Percentiles rank a stretch among this genome's conserved stretches.
phyloP scores from a whole-genome alignment of 2,888 invertebrate species.

The Miltochrista miniata region DNA sequence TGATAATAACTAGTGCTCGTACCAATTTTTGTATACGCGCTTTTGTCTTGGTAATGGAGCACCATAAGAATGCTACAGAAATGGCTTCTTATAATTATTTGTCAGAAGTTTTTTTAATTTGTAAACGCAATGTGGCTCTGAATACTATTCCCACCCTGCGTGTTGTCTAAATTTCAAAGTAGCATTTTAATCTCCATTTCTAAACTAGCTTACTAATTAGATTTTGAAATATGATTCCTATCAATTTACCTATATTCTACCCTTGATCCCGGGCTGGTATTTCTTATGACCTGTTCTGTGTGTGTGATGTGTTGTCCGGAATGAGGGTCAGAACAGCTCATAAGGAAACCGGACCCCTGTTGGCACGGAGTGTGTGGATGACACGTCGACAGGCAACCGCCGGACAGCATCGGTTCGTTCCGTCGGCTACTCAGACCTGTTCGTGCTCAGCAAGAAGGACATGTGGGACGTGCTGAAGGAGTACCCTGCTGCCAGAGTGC shows the following conservation, averaged over 20 bases:
- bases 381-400: constrained; percentile 93
- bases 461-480: constrained; percentile 99
- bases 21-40: constrained; percentile 53
- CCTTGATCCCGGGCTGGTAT: constrained; percentile 47
- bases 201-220: constrained; percentile 47
- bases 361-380: constrained; percentile 84
- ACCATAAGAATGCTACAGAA: constrained; percentile 64
- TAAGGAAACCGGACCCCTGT: constrained; percentile 67
- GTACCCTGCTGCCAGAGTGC: constrained; percentile 96
- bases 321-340: constrained; percentile 53
- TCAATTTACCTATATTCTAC: constrained; percentile 40
- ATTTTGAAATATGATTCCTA: constrained; percentile 39
- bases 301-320: constrained; percentile 32
- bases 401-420: constrained; percentile 99
- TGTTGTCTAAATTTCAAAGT: constrained; percentile 49
- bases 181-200: constrained; percentile 45
- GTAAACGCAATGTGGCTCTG: constrained; percentile 54
- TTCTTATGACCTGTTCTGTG: constrained; percentile 51
- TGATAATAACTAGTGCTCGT: constrained; percentile 40
- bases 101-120: constrained; percentile 47
- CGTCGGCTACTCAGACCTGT: constrained; percentile 99
- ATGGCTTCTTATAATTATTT: constrained; percentile 70
- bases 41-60: constrained; percentile 71
- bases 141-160: constrained; percentile 48
- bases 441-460: constrained; percentile 99